These are phyloP conservation scores for Reinhardtius hippoglossoides DNA, from an alignment of 2,113 vertebrate species.

Conservation along the genomic window DNA sequence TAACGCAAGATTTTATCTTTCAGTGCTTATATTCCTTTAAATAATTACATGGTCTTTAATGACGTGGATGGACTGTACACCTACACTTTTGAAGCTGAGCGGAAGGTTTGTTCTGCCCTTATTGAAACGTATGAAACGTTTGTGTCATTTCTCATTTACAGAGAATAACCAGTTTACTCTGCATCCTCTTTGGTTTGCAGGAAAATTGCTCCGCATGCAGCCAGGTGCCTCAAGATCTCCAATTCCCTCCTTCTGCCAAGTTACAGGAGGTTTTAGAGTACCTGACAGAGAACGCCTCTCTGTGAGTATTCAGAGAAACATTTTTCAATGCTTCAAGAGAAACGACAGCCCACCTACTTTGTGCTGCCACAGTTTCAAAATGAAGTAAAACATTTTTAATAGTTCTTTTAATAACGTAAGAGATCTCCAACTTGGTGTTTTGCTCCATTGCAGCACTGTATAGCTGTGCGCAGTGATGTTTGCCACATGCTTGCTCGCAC, in stretches of 20 bases:
- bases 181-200: slow-evolving; percentile 41
- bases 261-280: slow-evolving; percentile 96
- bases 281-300: slow-evolving; percentile 91
- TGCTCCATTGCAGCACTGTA: no score
- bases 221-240: slow-evolving; percentile 94
- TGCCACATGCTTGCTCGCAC: no score
- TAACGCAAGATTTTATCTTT: slow-evolving; percentile 27
- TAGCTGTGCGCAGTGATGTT: no score
- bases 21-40: slow-evolving; percentile 94
- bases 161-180: background rate
- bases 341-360: no score
- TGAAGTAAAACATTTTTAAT: no score
- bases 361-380: no score
- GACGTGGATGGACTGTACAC: slow-evolving; percentile 94
- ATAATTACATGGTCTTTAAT: slow-evolving; percentile 96
- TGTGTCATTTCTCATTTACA: background rate
- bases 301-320: slow-evolving; percentile 86
- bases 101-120: slow-evolving; percentile 84
- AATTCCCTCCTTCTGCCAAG: slow-evolving; percentile 94
- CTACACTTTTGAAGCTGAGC: slow-evolving; percentile 94
- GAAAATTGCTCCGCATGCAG: slow-evolving; percentile 93
- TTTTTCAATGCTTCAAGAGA: background rate
- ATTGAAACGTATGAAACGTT: accelerated
- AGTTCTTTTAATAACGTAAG: no score
- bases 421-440: no score